These are phyloP conservation scores for Aythya fuligula DNA, from an alignment of 2,797 vertebrate genomes.

Conservation along the genomic window DNA sequence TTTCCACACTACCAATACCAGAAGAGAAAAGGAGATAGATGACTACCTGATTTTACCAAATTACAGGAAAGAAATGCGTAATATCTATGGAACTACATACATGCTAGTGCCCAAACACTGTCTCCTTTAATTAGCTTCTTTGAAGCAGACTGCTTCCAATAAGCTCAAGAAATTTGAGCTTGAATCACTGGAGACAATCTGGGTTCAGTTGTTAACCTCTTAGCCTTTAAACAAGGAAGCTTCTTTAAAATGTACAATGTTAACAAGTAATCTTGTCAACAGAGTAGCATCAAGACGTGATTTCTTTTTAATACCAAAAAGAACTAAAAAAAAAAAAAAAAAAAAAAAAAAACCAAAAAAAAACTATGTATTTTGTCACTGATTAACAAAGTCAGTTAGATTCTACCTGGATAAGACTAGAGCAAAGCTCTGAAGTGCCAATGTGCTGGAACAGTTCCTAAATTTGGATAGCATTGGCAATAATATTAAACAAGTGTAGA, in stretches of 20 bases:
- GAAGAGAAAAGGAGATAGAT: background rate
- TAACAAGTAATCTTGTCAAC: conserved; percentile 64
- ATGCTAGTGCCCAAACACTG: background rate
- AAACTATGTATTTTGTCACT: background rate
- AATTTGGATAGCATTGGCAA: background rate
- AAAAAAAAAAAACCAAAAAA: conserved; percentile 21
- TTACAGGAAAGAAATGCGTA: background rate
- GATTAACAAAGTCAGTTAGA: background rate
- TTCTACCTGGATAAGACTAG: background rate
- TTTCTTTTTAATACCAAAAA: conserved; percentile 20
- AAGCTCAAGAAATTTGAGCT: conserved; percentile 69
- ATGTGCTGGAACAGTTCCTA: background rate
- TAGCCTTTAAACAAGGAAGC: conserved; percentile 56
- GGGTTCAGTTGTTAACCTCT: conserved; percentile 74
- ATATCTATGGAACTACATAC: background rate
- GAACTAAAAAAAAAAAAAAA: background rate
- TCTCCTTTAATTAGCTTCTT: conserved; percentile 71
- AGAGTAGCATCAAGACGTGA: background rate
- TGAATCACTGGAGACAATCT: conserved; percentile 72
- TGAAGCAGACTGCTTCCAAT: conserved; percentile 67
- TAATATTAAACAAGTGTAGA: background rate
- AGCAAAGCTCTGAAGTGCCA: background rate
- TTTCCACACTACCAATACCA: background rate
- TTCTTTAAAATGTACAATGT: conserved; percentile 53
- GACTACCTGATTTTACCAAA: background rate